phyloP scores from a whole-genome alignment of 2,797 vertebrate genomes.

The Toxotes lorentzi region DNA sequence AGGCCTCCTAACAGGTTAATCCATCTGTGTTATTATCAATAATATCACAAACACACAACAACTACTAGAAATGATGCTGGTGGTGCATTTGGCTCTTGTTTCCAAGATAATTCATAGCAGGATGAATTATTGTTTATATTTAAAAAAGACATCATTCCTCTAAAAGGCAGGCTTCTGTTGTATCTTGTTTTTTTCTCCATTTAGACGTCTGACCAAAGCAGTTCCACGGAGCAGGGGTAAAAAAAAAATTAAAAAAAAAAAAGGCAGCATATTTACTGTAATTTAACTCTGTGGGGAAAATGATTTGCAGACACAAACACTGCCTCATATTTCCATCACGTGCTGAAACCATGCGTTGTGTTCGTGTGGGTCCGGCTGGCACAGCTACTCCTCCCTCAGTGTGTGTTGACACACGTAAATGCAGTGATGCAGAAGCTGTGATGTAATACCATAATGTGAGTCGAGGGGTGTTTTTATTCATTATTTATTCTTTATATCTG shows the following conservation, averaged over 20 bases:
- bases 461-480: constrained; percentile 4
- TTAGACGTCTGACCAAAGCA: not conserved
- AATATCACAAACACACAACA: not conserved
- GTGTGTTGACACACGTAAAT: constrained; percentile 69
- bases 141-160: not conserved
- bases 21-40: not conserved
- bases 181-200: not conserved
- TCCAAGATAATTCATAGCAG: constrained; percentile 49
- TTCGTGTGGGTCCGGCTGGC: constrained; percentile 19
- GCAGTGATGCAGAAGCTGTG: constrained; percentile 75
- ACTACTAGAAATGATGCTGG: not conserved
- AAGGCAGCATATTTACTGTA: not conserved
- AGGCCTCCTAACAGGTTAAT: not conserved
- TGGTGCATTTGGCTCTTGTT: constrained; percentile 31
- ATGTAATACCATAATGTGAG: constrained; percentile 66
- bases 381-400: constrained; percentile 59
- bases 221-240: not conserved
- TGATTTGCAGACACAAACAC: constrained; percentile 12
- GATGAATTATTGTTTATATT: not conserved
- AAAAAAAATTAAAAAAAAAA: too few species aligned
- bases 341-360: constrained; percentile 55
- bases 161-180: not conserved
- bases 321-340: constrained; percentile 54
- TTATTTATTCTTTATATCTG: not conserved
- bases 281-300: not conserved